These are phyloP conservation scores for Styela plicata DNA, from an alignment of 23 tunicate genomes.

Conservation along the genomic window DNA sequence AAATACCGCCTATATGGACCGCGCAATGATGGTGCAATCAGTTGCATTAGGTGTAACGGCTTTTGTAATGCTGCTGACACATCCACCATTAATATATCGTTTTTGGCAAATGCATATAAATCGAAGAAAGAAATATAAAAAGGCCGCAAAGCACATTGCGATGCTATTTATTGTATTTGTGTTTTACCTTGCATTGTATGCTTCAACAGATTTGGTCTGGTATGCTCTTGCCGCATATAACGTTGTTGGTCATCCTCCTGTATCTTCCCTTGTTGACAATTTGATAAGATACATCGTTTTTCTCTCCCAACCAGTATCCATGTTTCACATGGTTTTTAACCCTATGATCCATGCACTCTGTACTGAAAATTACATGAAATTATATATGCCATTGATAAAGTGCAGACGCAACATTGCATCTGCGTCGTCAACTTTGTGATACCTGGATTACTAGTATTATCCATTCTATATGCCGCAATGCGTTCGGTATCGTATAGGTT, in stretches of 20 bases:
- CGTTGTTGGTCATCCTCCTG: neutral
- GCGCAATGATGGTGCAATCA: neutral
- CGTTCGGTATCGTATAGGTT: too few species aligned
- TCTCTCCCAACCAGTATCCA: neutral
- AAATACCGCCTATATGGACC: neutral
- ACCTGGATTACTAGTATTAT: too few species aligned
- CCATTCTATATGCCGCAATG: too few species aligned
- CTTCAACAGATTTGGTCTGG: neutral
- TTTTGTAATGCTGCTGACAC: neutral
- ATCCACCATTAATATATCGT: neutral
- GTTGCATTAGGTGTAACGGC: neutral
- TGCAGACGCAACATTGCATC: neutral
- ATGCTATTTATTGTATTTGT: neutral
- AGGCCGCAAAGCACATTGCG: neutral
- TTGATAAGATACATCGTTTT: neutral
- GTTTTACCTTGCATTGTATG: neutral
- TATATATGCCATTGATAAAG: neutral
- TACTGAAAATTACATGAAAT: neutral
- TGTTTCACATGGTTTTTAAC: slow-evolving; percentile 7
- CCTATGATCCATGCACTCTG: neutral
- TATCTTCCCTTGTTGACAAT: neutral
- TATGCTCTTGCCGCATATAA: neutral
- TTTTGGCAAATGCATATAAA: neutral
- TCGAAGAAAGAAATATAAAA: neutral
- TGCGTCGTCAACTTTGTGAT: neutral